Base-by-base conservation (phyloP, 2,113 vertebrate species). In the Microcebus tavaratra region DNA sequence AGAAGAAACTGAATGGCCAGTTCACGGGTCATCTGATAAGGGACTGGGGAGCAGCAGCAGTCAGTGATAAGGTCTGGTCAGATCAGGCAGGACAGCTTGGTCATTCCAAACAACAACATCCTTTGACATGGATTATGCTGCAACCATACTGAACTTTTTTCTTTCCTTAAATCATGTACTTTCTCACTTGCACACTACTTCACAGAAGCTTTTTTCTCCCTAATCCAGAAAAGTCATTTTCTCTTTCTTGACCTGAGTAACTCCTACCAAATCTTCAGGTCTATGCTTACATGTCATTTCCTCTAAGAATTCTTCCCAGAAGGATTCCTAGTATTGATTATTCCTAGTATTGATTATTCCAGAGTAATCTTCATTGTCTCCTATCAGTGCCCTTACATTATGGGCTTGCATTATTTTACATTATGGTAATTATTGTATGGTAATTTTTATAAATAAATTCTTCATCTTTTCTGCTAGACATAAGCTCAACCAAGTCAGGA, bases 11-110 rank as follows among this genome's bases (percentile, higher is more conserved):
- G 39, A 70, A 39, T 57, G 34, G 39, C 13, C 27, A 42, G 57
- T 21, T 89, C 50, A 67, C 4, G 20, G 57, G n/a, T 50, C 50
- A 73, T 7, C 45, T 78, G 9, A 10, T 34, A n/a, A 39, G 67
- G 82, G 15, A 61, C 10, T 8, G 13, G 13, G 13, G 42, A 14
- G 27, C 8, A 17, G 29, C 1, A 18, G 2, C 3, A 1, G 1
- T n/a, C n/a, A 42, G 61, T n/a, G 42, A n/a, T 6, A 68, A 91
- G 18, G 8, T 50, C 45, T 59, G 50, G 13, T 39, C 27, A 84
- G 45, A 23, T 48, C 10, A 84, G 10, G 42, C 45, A 78, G 63
- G 45, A 36, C 36, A 88, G 13, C 42, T 42, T 27, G 2, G 88
- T 79, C 15, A 70, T 50, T 70, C 76, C 34, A n/a, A 67, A 57